Evolutionary conservation across 2,113 vertebrate species (phyloP).

Genomic region (Protobothrops mucrosquamatus): DNA sequence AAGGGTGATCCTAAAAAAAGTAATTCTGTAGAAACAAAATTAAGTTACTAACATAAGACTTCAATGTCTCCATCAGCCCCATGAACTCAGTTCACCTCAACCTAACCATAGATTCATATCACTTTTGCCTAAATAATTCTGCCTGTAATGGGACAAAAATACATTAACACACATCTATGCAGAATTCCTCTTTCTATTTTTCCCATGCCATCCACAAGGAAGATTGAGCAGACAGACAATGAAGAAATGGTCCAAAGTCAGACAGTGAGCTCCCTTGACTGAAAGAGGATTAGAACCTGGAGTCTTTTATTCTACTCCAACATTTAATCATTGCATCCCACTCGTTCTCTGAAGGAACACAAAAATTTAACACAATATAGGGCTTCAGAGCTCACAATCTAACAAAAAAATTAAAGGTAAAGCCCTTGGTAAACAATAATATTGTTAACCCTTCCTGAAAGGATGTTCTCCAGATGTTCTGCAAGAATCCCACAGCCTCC

Average conservation of each 20-base stretch:
- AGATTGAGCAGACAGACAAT: too few species aligned
- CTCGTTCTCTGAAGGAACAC: background rate
- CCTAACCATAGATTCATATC: slow-evolving; percentile 6
- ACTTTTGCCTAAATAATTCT: background rate
- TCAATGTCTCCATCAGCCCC: slow-evolving; percentile 8
- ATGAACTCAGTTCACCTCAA: background rate
- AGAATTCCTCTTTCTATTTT: too few species aligned
- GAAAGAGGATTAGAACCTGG: too few species aligned
- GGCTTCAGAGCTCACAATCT: slow-evolving; percentile 54
- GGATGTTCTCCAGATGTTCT: too few species aligned
- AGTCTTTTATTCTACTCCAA: too few species aligned
- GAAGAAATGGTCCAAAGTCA: too few species aligned
- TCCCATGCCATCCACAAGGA: too few species aligned
- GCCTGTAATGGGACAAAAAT: background rate
- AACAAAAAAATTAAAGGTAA: slow-evolving; percentile 58
- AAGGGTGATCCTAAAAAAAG: background rate
- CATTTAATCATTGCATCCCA: too few species aligned
- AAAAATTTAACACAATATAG: slow-evolving; percentile 1
- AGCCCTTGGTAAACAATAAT: background rate
- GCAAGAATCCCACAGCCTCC: too few species aligned
- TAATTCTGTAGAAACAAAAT: background rate
- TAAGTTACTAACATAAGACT: background rate
- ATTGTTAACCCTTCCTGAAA: too few species aligned
- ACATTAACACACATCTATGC: background rate
- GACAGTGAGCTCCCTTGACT: too few species aligned